Percentiles rank a stretch among this genome's conserved stretches.
These are phyloP conservation scores for Galleria mellonella DNA, from an alignment of 1,140 invertebrate genomes.

Conservation along the genomic window DNA sequence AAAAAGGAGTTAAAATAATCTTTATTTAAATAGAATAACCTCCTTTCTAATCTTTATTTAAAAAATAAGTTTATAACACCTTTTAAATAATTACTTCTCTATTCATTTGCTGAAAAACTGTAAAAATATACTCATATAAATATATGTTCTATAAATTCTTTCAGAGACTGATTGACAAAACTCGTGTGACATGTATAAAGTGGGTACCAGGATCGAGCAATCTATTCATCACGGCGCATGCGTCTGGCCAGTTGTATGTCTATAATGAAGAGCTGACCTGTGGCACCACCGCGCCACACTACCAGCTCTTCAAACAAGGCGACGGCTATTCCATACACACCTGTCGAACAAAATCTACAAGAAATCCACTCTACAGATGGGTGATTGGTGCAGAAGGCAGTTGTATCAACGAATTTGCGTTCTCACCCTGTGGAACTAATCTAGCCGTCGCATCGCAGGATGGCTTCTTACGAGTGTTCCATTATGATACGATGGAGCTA, in stretches of 20 bases:
- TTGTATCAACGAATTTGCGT: conserved; percentile 97
- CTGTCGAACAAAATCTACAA: conserved; percentile 96
- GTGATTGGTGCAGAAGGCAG: conserved; percentile 87
- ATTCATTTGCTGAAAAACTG: too few species aligned
- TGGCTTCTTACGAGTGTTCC: conserved; percentile 96
- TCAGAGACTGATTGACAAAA: conserved; percentile 98
- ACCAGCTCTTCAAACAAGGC: conserved; percentile 96
- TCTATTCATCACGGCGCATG: conserved; percentile 94
- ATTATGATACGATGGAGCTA: conserved; percentile 97
- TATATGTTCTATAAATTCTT: too few species aligned
- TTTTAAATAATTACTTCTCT: too few species aligned
- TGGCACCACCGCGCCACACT: conserved; percentile 88
- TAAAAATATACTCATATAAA: too few species aligned
- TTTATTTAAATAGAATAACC: too few species aligned
- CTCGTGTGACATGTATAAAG: conserved; percentile 97
- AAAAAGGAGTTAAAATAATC: too few species aligned
- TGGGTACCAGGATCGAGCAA: conserved; percentile 97
- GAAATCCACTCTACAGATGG: conserved; percentile 95
- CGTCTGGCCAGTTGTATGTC: conserved; percentile 97
- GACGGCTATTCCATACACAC: conserved; percentile 96
- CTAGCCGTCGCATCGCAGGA: conserved; percentile 96
- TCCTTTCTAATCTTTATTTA: too few species aligned
- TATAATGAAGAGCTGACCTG: conserved; percentile 97
- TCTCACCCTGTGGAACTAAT: conserved; percentile 95
- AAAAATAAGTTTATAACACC: too few species aligned